phyloP scores from a whole-genome alignment of 2,888 invertebrate species.

The Glyphotaelius pellucidus region DNA sequence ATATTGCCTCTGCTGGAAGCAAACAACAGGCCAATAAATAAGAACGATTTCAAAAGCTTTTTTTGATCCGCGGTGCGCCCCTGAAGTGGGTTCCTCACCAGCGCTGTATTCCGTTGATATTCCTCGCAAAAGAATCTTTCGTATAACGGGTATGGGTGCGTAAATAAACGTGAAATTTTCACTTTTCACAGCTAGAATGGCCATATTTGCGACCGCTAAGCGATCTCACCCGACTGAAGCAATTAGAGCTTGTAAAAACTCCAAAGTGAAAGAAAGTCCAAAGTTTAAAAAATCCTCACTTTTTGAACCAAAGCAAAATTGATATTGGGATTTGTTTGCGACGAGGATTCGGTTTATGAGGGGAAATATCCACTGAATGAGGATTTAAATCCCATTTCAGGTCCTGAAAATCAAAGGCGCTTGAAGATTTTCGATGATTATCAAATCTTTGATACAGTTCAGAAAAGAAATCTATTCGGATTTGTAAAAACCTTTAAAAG shows the following conservation, averaged over 20 bases:
- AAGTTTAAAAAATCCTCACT: not conserved
- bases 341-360: not conserved
- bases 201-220: slow-evolving; percentile 45
- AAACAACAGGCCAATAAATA: too few relatives aligned
- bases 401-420: not conserved
- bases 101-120: slow-evolving; percentile 45
- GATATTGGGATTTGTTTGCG: slow-evolving; percentile 36
- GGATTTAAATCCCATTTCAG: not conserved
- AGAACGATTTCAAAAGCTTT: too few relatives aligned
- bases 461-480: not conserved
- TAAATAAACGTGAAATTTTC: slow-evolving; percentile 62
- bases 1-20: too few relatives aligned
- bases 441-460: not conserved
- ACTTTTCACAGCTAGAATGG: slow-evolving; percentile 55
- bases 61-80: not conserved
- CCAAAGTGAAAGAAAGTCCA: not conserved
- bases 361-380: slow-evolving; percentile 10
- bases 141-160: slow-evolving; percentile 43
- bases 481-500: not conserved
- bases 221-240: slow-evolving; percentile 34
- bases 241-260: slow-evolving; percentile 34
- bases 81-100: not conserved
- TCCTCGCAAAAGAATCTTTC: slow-evolving; percentile 54
- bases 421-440: not conserved
- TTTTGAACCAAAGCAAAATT: slow-evolving; percentile 31